Base-by-base conservation (phyloP, 1,140 invertebrate genomes). In the Aplysia californica region DNA sequence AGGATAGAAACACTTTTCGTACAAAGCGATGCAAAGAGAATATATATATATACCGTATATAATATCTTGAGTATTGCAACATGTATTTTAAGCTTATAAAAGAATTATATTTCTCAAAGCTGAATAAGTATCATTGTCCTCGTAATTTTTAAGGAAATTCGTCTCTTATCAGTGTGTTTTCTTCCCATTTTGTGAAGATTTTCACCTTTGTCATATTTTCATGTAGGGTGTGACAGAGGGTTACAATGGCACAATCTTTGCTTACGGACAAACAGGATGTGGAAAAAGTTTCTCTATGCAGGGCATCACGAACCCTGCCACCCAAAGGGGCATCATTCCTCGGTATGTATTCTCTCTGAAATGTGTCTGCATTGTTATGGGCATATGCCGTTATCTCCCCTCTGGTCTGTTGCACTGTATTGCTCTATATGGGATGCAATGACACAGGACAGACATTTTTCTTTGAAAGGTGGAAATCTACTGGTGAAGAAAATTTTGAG, bases 291-390 rank as follows among this genome's bases (percentile, higher is more conserved):
- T 91, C 78, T 90, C 90, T 4, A 92, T 92, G 91, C 91, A 96
- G 93, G 84, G 92, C 21, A 84, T 92, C 77, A 84, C 87, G 23
- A 89, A 90, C 75, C 92, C 91, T 61, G 70, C 89, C 1, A 88
- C 92, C 90, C 92, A 93, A 83, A 91, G 92, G 83, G 95, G 95
- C 26, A 94, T 96, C 75, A 96, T 98, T 83, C 96, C 96, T 15
- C 92, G 95, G 73, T 90, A 6, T 74, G 6, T n/a, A n/a, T n/a
- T n/a, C n/a, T n/a, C n/a, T n/a, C n/a, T n/a, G n/a, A n/a, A n/a
- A n/a, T n/a, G n/a, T n/a, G n/a, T n/a, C n/a, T n/a, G n/a, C n/a
- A n/a, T n/a, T n/a, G n/a, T n/a, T n/a, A n/a, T n/a, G n/a, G n/a
- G n/a, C n/a, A n/a, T n/a, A n/a, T n/a, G n/a, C n/a, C n/a, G n/a